phyloP scores from a whole-genome alignment of 2,113 vertebrate genomes.

The Psilopsiagon aymara region DNA sequence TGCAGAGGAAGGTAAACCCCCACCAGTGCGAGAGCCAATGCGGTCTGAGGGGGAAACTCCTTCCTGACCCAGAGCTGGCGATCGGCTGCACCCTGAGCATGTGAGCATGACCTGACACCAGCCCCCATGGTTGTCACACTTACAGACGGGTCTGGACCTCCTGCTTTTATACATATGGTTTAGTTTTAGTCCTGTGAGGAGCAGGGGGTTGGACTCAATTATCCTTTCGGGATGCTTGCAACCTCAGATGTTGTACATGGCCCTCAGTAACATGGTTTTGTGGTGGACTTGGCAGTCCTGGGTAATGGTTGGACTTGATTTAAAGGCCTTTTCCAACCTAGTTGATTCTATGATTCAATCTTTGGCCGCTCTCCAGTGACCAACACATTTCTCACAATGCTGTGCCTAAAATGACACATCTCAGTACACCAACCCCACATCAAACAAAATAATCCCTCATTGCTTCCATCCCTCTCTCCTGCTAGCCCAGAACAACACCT shows the following conservation, averaged over 20 bases:
- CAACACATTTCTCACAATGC: not conserved
- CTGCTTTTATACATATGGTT: not conserved
- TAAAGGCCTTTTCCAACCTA: not conserved
- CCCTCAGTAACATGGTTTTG: not conserved
- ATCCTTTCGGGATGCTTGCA: not conserved
- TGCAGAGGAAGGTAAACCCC: no score
- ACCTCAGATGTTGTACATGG: not conserved
- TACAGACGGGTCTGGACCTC: not conserved
- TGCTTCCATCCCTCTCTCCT: not conserved
- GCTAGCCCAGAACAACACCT: not conserved
- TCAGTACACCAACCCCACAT: not conserved
- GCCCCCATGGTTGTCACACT: rapidly evolving
- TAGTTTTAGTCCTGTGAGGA: not conserved
- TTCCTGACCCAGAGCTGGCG: not conserved
- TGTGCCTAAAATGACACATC: not conserved
- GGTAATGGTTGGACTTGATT: not conserved
- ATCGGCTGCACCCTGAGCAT: not conserved
- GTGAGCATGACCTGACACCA: not conserved
- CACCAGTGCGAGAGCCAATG: no score
- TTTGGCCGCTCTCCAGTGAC: not conserved
- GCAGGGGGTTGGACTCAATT: not conserved
- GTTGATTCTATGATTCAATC: not conserved
- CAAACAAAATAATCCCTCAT: not conserved
- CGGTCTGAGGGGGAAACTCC: not conserved
- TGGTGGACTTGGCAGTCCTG: not conserved